Percentiles rank a stretch among this genome's conserved stretches.
phyloP scores from a whole-genome alignment of 2,113 vertebrate species.

The Eptesicus fuscus region DNA sequence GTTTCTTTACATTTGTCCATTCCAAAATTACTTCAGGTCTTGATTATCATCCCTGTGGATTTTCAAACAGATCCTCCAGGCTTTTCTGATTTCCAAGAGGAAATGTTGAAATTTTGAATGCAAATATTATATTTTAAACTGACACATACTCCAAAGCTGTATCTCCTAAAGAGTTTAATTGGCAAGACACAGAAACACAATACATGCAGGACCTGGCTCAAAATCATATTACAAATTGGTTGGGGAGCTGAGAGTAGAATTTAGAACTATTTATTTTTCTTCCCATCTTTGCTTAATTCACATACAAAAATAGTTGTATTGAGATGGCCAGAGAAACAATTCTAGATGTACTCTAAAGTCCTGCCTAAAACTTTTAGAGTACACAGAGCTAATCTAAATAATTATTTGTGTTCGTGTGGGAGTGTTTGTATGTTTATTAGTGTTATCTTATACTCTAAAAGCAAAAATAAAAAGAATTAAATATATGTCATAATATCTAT shows the following conservation, averaged over 20 bases:
- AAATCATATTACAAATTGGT: not conserved
- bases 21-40: constrained; percentile 2
- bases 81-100: not conserved
- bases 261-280: not conserved
- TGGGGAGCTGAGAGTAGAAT: not conserved
- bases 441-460: not conserved
- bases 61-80: not conserved
- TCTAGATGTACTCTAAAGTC: not conserved
- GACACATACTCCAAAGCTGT: not conserved
- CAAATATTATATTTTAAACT: not conserved
- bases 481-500: not conserved
- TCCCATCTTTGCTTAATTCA: not conserved
- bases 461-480: not conserved
- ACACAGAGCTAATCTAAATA: not conserved
- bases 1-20: not conserved
- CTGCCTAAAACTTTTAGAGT: not conserved
- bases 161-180: not conserved
- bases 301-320: not conserved
- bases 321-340: not conserved
- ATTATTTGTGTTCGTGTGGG: not conserved
- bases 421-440: not conserved
- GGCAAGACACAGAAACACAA: not conserved
- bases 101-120: not conserved
- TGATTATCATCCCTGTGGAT: not conserved
- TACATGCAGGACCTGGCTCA: not conserved